These are phyloP conservation scores for Eriocheir sinensis DNA, from an alignment of 1,140 invertebrate genomes.

Conservation along the genomic window DNA sequence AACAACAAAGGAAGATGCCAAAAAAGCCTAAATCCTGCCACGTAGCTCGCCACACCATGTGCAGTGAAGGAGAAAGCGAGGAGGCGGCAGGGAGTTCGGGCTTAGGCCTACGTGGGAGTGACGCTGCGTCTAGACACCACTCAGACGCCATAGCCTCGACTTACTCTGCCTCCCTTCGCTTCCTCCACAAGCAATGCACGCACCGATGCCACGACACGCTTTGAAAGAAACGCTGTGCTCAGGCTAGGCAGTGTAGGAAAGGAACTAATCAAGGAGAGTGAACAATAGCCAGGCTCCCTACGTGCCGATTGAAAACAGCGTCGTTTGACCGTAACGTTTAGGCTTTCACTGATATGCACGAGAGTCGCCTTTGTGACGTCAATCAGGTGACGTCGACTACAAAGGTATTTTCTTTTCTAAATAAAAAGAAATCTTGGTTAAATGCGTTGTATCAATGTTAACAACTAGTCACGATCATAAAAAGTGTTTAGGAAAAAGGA, in stretches of 20 bases:
- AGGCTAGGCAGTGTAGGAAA: too few relatives aligned
- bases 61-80: conserved; percentile 45
- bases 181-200: not conserved
- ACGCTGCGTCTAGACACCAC: conserved; percentile 36
- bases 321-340: not conserved
- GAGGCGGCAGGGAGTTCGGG: not conserved
- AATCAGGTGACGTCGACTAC: not conserved
- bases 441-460: too few relatives aligned
- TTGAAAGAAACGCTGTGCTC: too few relatives aligned
- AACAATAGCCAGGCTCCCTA: not conserved
- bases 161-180: not conserved
- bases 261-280: not conserved
- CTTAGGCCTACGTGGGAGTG: not conserved
- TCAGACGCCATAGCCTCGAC: conserved; percentile 1
- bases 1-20: conserved; percentile 11
- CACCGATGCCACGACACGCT: too few relatives aligned
- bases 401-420: not conserved
- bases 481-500: too few relatives aligned
- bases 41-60: not conserved
- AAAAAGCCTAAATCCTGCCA: conserved; percentile 24
- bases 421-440: too few relatives aligned
- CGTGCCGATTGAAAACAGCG: not conserved
- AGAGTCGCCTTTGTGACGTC: not conserved
- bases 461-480: too few relatives aligned
- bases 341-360: not conserved